These are phyloP conservation scores for Venturia canescens DNA, from an alignment of 1,140 invertebrate genomes.

Conservation along the genomic window DNA sequence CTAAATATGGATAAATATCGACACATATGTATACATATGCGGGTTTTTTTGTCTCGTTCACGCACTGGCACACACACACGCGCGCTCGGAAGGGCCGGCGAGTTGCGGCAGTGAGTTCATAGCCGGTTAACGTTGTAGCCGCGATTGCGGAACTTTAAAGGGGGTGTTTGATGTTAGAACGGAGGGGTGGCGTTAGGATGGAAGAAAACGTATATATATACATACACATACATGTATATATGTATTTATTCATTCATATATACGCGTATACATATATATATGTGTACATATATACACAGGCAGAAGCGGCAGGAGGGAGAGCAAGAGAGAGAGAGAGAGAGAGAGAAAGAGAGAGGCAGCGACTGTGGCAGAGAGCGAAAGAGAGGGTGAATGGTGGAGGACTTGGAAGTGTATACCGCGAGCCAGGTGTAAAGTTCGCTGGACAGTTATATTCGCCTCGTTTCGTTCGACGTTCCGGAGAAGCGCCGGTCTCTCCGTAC, in stretches of 20 bases:
- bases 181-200: constrained; percentile 14
- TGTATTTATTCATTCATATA: background rate
- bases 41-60: constrained; percentile 8
- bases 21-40: background rate
- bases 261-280: background rate
- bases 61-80: constrained; percentile 1
- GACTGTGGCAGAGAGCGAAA: background rate
- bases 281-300: background rate
- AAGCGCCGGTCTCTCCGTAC: constrained; percentile 58
- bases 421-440: background rate
- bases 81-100: constrained; percentile 21
- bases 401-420: constrained; percentile 4
- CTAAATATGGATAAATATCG: too few species aligned
- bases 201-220: background rate
- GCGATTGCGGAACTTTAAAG: constrained; percentile 36
- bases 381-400: background rate
- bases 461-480: constrained; percentile 17
- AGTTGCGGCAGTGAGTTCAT: constrained; percentile 43
- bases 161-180: background rate
- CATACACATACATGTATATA: too few species aligned
- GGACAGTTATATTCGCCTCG: constrained; percentile 4
- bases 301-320: too few species aligned
- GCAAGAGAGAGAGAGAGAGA: too few species aligned
- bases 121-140: constrained; percentile 35
- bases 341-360: too few species aligned